Evolutionary conservation across 2,888 invertebrate species (phyloP).

Genomic region (Dendrolimus houi): DNA sequence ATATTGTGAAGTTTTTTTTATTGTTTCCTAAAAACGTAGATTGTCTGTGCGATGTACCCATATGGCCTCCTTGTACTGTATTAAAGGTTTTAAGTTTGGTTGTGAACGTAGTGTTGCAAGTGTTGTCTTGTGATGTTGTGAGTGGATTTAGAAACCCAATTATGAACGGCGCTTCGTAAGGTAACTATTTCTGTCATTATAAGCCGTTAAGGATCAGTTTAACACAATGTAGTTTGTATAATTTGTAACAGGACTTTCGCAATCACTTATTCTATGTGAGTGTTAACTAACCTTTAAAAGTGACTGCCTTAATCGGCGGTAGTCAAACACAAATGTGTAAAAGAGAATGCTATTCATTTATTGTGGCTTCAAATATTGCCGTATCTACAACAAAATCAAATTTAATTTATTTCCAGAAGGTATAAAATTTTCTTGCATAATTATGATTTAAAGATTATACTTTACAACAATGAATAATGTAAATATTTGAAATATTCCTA

Average conservation of each 20-base stretch:
- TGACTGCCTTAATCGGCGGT: conserved; percentile 42
- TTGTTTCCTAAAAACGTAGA: conserved; percentile 39
- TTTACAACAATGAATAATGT: neutral
- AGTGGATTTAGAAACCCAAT: conserved; percentile 66
- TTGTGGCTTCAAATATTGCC: neutral
- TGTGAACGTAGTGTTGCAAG: conserved; percentile 7
- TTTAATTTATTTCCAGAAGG: too few relatives aligned
- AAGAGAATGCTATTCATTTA: neutral
- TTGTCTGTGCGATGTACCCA: conserved; percentile 42
- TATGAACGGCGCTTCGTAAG: conserved; percentile 55
- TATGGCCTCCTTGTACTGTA: neutral
- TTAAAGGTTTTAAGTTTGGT: conserved; percentile 10
- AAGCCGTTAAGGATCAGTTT: conserved; percentile 2
- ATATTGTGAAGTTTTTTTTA: conserved; percentile 67
- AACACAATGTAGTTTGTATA: conserved; percentile 27
- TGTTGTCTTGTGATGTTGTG: conserved; percentile 51
- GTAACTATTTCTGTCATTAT: conserved; percentile 21
- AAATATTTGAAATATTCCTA: neutral
- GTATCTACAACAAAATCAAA: too few relatives aligned
- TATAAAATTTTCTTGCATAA: too few relatives aligned
- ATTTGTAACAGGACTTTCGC: conserved; percentile 68
- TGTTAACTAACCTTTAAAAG: conserved; percentile 57
- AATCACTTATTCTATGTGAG: conserved; percentile 66
- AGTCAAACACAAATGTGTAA: conserved; percentile 24
- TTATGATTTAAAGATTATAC: neutral